Conservation (phyloP, 2,113 vertebrate genomes). For the Meles meles region DNA sequence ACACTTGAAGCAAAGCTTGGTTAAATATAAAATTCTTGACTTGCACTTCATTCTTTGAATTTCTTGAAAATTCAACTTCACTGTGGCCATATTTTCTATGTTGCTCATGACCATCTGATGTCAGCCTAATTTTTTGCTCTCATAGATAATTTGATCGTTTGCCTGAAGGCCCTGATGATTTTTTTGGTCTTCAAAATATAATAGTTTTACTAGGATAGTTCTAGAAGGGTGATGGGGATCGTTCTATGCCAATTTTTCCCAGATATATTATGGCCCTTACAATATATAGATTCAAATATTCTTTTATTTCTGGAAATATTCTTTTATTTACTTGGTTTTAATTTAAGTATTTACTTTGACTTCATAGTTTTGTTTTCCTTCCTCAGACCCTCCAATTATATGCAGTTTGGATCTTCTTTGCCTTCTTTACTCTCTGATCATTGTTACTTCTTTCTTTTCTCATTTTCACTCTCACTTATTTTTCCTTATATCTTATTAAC, state of each 20-base stretch:
- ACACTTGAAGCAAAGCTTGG: not conserved
- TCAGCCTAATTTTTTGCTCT: not conserved
- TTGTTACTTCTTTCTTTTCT: not conserved
- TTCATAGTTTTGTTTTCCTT: not conserved
- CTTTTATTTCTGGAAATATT: not conserved
- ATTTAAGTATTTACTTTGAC: not conserved
- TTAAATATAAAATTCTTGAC: not conserved
- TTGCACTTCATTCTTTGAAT: not conserved
- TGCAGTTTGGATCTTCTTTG: not conserved
- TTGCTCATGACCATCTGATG: not conserved
- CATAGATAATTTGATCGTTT: not conserved
- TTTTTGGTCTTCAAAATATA: slow-evolving; percentile 1
- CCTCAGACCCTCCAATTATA: not conserved
- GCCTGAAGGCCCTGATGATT: not conserved
- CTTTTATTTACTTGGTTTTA: not conserved
- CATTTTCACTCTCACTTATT: not conserved
- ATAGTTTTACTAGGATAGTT: not conserved
- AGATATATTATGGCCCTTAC: not conserved
- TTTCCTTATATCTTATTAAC: not conserved
- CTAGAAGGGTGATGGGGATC: not conserved
- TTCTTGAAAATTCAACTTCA: not conserved
- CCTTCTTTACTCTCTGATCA: not conserved
- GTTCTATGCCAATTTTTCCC: not conserved
- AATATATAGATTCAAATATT: not conserved
- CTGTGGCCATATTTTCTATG: not conserved